A percentile compares a stretch with the other conserved stretches of the same genome.
phyloP scores from a whole-genome alignment of 64 coral and sea anemone species.

The Catalaphyllia jardinei region DNA sequence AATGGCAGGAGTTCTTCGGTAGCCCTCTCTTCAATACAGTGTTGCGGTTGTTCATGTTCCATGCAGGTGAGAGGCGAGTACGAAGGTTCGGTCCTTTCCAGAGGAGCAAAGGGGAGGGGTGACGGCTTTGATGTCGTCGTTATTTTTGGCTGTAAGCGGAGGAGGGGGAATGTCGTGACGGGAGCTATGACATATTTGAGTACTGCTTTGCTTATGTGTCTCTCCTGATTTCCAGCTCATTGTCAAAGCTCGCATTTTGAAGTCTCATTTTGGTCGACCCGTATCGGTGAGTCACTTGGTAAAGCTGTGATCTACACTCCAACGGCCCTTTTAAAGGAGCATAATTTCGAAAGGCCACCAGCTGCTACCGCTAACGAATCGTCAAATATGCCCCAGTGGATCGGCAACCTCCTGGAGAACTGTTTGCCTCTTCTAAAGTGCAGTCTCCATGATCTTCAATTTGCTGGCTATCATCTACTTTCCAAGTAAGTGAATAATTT shows the following conservation, averaged over 20 bases:
- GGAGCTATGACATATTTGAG: background rate
- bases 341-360: constrained; percentile 22
- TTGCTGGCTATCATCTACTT: constrained; percentile 69
- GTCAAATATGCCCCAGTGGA: constrained; percentile 45
- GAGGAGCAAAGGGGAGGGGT: background rate
- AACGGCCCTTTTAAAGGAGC: constrained; percentile 38
- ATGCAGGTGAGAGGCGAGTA: constrained; percentile 48
- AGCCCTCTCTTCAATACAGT: constrained; percentile 54
- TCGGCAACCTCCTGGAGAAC: constrained; percentile 21
- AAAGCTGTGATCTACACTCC: constrained; percentile 61
- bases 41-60: constrained; percentile 67
- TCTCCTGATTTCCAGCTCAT: constrained; percentile 30
- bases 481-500: constrained; percentile 47
- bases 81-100: background rate
- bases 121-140: no score
- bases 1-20: constrained; percentile 97
- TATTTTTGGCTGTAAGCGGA: no score
- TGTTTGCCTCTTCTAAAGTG: constrained; percentile 69
- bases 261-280: constrained; percentile 35
- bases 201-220: background rate
- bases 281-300: constrained; percentile 68
- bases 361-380: background rate
- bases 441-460: constrained; percentile 56
- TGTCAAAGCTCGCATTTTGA: constrained; percentile 10
- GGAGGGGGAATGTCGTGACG: background rate